Conservation (phyloP, 2,888 invertebrate species). For the Cataglyphis rosenhaueri region DNA sequence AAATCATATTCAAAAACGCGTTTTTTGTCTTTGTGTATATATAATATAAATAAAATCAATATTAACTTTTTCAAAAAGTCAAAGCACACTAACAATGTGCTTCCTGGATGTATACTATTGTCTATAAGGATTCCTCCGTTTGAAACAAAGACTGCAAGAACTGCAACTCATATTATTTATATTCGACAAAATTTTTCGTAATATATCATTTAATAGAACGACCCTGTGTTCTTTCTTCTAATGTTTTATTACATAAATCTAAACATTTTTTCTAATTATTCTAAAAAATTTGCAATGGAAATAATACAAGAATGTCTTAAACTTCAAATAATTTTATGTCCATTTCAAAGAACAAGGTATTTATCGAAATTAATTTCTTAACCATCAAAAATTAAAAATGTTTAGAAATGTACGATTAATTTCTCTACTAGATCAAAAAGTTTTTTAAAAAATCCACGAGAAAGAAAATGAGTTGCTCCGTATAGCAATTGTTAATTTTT, state of each 20-base stretch:
- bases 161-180: slow-evolving; percentile 26
- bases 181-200: neutral
- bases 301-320: neutral
- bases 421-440: neutral
- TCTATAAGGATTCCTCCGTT: slow-evolving; percentile 52
- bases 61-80: slow-evolving; percentile 5
- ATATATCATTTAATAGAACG: neutral
- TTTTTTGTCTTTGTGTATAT: neutral
- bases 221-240: neutral
- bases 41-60: neutral
- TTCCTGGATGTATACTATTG: slow-evolving; percentile 53
- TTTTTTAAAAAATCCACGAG: neutral
- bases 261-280: neutral
- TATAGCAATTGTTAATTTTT: neutral
- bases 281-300: neutral
- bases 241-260: neutral
- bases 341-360: neutral
- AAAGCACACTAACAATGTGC: neutral
- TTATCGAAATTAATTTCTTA: neutral
- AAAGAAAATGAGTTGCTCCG: neutral
- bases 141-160: slow-evolving; percentile 38
- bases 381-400: neutral
- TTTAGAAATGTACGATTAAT: neutral
- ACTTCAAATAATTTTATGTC: neutral
- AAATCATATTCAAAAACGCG: neutral